phyloP scores from a whole-genome alignment of 2,888 invertebrate species.

The Aleiodes alternator region DNA sequence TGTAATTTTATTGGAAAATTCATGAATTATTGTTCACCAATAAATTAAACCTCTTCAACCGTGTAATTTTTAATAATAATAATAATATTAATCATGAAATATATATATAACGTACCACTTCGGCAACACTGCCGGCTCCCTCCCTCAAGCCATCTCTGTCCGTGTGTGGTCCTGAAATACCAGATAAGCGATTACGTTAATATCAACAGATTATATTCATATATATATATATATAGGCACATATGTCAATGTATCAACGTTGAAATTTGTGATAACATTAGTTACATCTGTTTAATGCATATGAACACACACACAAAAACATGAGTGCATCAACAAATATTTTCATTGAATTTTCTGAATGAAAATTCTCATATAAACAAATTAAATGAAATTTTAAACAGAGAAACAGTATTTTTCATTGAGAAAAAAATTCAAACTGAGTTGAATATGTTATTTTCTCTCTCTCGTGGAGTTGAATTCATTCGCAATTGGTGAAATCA shows the following conservation, averaged over 20 bases:
- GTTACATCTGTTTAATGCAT: neutral
- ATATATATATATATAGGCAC: neutral
- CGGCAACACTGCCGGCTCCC: conserved; percentile 74
- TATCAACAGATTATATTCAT: neutral
- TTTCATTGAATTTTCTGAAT: no score
- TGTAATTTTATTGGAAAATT: no score
- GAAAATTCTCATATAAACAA: no score
- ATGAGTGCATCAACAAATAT: no score
- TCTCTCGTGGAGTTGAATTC: neutral
- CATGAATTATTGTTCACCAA: no score
- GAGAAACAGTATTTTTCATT: no score
- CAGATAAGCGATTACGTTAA: conserved; percentile 23
- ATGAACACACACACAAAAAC: no score
- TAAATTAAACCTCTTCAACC: no score
- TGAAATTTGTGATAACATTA: neutral
- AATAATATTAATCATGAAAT: neutral
- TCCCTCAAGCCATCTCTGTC: conserved; percentile 75
- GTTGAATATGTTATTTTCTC: no score
- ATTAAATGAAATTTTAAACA: no score
- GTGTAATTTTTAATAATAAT: neutral
- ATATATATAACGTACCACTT: conserved; percentile 69
- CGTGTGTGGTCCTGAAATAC: conserved; percentile 69
- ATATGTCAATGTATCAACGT: neutral
- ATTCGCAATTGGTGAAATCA: no score
- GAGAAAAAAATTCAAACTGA: no score